Base-by-base conservation (phyloP, 2,888 invertebrate genomes). In the Terebella lapidaria region DNA sequence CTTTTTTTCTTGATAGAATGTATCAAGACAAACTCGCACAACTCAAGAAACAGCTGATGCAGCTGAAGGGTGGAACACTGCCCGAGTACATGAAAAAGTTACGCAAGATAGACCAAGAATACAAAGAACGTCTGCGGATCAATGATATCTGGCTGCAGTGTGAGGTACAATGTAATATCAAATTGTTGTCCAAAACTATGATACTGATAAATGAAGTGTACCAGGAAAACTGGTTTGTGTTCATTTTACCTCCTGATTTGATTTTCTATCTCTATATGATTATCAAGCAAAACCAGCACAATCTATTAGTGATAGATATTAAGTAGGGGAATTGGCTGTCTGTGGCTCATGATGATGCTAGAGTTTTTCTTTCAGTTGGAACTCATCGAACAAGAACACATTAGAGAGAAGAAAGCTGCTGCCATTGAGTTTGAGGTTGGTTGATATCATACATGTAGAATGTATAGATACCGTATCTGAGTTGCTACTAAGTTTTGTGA, bases 31-130 rank as follows among this genome's bases (percentile, higher is more conserved):
- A 95, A 81, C 80, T 96, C 69, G 88, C 89, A 0, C 89, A 86
- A 76, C 82, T 95, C 20, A 93, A 93, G 79, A 91, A 91, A 74
- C 94, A 95, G 75, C 77, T 95, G 42, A 90, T 91, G 68, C 92
- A 94, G 75, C 79, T 96, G 22, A 88, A 91, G 75, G 91, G 92
- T 59, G 90, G 91, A 0, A 85, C 87, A 0, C 90, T 94, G 78
- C 89, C 91, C 0, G 95, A 95, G 72, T 94, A 91, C 74, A 84
- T 89, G 68, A 87, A 89, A 67, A 86, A 89, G 72, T 84, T 93
- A 1, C 90, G 90, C 74, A 87, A 89, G 74, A 82, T 95, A 24
- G 93, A 94, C 70, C 86, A 87, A 63, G 88, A 89, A 67, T 87
- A 89, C 66, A 88, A 88, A 70, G 94, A 94, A 78, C 84, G 93